These are phyloP conservation scores for Achlya flavicornis DNA, from an alignment of 2,888 invertebrate genomes.

Conservation along the genomic window DNA sequence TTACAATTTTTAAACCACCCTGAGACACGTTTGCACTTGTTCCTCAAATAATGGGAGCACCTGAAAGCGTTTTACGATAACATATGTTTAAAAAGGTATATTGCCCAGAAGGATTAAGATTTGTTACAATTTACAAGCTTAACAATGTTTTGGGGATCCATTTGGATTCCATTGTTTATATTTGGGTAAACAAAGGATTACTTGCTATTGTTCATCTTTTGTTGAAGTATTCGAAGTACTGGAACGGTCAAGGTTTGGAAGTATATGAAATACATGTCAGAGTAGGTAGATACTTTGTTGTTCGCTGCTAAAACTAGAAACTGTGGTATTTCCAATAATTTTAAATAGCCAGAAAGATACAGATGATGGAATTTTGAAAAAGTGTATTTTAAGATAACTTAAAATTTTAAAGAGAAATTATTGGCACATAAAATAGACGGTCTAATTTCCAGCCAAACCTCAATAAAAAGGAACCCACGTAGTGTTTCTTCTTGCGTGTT, in stretches of 20 bases:
- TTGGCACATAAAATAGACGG: too few species aligned
- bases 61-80: slow-evolving; percentile 4
- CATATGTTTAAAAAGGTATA: slow-evolving; percentile 11
- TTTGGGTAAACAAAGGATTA: slow-evolving; percentile 62
- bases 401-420: too few species aligned
- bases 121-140: slow-evolving; percentile 7
- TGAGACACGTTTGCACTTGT: slow-evolving; percentile 47
- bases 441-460: too few species aligned
- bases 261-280: background rate
- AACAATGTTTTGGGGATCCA: slow-evolving; percentile 22
- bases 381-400: too few species aligned
- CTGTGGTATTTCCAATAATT: background rate
- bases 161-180: slow-evolving; percentile 19
- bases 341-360: background rate
- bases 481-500: too few species aligned
- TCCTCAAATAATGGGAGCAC: slow-evolving; percentile 14
- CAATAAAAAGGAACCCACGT: too few species aligned
- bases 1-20: slow-evolving; percentile 22
- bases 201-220: slow-evolving; percentile 22
- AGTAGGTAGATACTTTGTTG: background rate
- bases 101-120: slow-evolving; percentile 44
- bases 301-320: background rate
- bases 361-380: too few species aligned
- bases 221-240: slow-evolving; percentile 21
- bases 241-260: background rate